Evolutionary conservation across 1,140 invertebrate species (phyloP).

Genomic region (Pollicipes pollicipes): DNA sequence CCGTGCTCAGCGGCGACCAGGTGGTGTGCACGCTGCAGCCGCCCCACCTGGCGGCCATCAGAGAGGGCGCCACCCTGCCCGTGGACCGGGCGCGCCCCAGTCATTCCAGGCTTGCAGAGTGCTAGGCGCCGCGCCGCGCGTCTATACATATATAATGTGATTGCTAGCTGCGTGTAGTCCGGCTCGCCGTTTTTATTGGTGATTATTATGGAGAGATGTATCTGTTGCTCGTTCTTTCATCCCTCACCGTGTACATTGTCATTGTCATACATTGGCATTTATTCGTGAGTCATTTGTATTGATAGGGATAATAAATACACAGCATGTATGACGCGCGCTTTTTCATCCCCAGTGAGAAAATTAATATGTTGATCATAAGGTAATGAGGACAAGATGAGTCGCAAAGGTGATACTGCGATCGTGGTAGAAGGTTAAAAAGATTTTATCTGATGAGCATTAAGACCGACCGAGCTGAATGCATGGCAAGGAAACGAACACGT

Average conservation of each 20-base stretch:
- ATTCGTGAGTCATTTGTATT: constrained; percentile 2
- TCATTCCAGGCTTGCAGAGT: not conserved
- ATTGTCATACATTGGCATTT: not conserved
- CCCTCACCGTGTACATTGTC: not conserved
- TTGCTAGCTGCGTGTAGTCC: not conserved
- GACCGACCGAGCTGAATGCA: too few species aligned
- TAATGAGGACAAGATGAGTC: too few species aligned
- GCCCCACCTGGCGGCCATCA: constrained; percentile 20
- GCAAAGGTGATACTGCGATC: too few species aligned
- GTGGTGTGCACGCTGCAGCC: constrained; percentile 63
- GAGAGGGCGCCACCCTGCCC: constrained; percentile 12
- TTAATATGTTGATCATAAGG: too few species aligned
- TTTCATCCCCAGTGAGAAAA: too few species aligned
- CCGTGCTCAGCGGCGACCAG: constrained; percentile 59
- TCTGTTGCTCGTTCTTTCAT: not conserved
- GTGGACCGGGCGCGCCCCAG: constrained; percentile 1
- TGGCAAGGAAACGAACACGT: too few species aligned
- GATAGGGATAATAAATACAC: not conserved
- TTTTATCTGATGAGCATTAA: too few species aligned
- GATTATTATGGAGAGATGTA: constrained; percentile 2
- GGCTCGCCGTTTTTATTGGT: not conserved
- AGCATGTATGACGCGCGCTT: not conserved
- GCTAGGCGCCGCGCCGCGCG: not conserved
- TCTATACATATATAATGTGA: not conserved
- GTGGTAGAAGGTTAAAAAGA: too few species aligned